Evolutionary conservation across 1,140 invertebrate species (phyloP), one percentile per base, ranked within the genome.

Genomic region (Teleogryllus occipitalis): DNA sequence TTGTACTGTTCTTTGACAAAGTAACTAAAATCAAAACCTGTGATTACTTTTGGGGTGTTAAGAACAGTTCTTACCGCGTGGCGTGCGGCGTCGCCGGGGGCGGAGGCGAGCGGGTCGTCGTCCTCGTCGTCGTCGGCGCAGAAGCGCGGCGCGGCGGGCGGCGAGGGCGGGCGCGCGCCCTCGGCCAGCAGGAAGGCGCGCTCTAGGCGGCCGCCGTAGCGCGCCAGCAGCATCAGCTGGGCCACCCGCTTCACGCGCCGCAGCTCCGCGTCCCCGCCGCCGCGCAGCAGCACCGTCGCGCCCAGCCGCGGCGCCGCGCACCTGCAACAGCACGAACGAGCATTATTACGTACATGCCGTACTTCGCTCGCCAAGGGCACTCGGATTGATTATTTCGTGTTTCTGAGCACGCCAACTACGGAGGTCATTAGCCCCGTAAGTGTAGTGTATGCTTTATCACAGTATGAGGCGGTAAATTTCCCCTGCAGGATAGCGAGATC

Each of bases 151-250:
- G 47, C 76, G 21, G 18, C n/a, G 14, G 75, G 79, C 10, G 79
- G 79, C 0, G 73, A 47, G 4, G 75, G 79, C 7, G 93, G 89
- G 76, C 89, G 87, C 0, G 94, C 93, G 83, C 92, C 93, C 82
- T 95, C 92, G 83, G 96, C 96, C 86, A 95, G 92, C 39, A 98
- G 87, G 85, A 97, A 98, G 0, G 96, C 94, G 83, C 94, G 93
- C 87, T 99, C 97, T 7, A 98, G 86, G 79, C 94, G 90, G 91
- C 95, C 96, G 82, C 97, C 97, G 84, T 98, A 98, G n/a, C 91
- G 90, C 0, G 95, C 92, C 83, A 96, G 94, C 0, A 97, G 89
- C 87, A 97, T 90, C 81, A 93, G 93, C 27, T 91, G 91, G 0
- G 93, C 90, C 0, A 98, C 93, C 80, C 90, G 89, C 85, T 98